A percentile compares a stretch with the other conserved stretches of the same genome.
These are phyloP conservation scores for Rhodeus uyekii DNA, from an alignment of 2,797 vertebrate species.

Conservation along the genomic window DNA sequence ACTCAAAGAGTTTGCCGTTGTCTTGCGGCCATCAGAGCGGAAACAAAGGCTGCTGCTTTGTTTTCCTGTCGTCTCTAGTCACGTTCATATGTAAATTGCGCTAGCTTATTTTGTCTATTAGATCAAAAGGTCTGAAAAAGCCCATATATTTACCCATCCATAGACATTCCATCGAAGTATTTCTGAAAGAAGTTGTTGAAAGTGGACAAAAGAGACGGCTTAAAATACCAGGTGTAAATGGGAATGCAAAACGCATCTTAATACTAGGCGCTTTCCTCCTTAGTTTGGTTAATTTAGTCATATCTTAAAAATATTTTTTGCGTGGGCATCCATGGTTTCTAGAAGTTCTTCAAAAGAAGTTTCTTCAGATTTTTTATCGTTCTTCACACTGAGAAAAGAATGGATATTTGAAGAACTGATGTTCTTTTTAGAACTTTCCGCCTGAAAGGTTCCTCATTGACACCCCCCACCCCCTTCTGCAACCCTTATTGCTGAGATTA, in stretches of 20 bases:
- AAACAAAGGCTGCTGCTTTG: background rate
- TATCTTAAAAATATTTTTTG: background rate
- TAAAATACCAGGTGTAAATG: too few species aligned
- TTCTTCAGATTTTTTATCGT: background rate
- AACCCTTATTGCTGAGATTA: background rate
- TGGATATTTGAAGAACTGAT: background rate
- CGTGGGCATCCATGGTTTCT: background rate
- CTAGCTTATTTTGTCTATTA: background rate
- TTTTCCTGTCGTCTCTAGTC: background rate
- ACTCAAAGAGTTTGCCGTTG: background rate
- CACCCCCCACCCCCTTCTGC: background rate
- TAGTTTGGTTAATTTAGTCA: too few species aligned
- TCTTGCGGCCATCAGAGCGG: background rate
- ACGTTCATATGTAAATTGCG: background rate
- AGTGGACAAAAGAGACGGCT: background rate
- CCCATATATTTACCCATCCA: background rate
- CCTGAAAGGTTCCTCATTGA: background rate
- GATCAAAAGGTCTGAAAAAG: background rate
- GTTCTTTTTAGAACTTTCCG: too few species aligned
- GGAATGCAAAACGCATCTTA: too few species aligned
- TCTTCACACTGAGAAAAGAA: background rate
- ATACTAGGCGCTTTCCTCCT: too few species aligned
- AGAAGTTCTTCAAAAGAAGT: background rate
- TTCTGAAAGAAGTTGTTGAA: background rate
- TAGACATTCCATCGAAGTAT: background rate